Conservation (phyloP, 92 coral and sea anemone species). For the Paragorgia papillata region DNA sequence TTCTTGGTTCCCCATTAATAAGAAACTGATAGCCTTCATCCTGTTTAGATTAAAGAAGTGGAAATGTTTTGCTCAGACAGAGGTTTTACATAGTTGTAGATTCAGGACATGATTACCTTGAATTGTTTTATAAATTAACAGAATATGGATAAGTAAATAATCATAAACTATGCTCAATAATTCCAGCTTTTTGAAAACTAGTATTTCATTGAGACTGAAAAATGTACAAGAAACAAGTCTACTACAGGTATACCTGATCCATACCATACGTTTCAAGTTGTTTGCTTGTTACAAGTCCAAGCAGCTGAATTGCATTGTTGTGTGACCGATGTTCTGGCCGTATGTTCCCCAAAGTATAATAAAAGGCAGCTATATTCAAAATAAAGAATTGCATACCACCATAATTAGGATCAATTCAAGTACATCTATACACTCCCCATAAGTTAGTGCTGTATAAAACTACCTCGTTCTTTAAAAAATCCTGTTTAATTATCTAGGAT, state of each 20-base stretch:
- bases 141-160: too few species aligned
- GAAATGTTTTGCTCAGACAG: too few species aligned
- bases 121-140: background rate
- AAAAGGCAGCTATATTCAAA: conserved; percentile 41
- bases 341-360: conserved; percentile 44
- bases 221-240: too few species aligned
- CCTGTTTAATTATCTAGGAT: too few species aligned
- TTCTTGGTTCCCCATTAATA: conserved; percentile 27
- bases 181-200: conserved; percentile 23
- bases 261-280: conserved; percentile 36
- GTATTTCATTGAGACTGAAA: conserved; percentile 9
- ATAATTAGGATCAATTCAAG: too few species aligned
- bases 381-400: too few species aligned
- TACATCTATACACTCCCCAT: too few species aligned
- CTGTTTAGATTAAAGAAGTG: conserved; percentile 14
- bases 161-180: too few species aligned
- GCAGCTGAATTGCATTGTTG: conserved; percentile 38
- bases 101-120: too few species aligned
- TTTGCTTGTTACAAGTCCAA: conserved; percentile 1
- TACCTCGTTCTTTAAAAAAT: too few species aligned
- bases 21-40: conserved; percentile 39
- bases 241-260: background rate
- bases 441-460: too few species aligned
- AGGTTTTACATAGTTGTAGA: too few species aligned
- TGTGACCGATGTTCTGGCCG: conserved; percentile 42